phyloP scores from a whole-genome alignment of 2,888 invertebrate genomes.

The Drosophila yooni region DNA sequence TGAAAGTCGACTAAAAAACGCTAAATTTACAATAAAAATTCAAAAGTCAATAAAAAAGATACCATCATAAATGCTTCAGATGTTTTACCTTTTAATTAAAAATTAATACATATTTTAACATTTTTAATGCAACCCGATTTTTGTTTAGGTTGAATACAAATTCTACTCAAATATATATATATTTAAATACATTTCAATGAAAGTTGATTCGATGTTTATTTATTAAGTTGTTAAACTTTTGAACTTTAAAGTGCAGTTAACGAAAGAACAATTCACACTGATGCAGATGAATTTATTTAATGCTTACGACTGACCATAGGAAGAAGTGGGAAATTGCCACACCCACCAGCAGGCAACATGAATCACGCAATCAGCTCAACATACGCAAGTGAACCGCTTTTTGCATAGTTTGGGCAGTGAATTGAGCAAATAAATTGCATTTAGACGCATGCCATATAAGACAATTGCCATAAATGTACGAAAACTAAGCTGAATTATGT shows the following conservation, averaged over 20 bases:
- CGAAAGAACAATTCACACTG: slow-evolving; percentile 5
- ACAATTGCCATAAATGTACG: slow-evolving; percentile 66
- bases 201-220: slow-evolving; percentile 8
- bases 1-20: not conserved
- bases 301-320: not conserved
- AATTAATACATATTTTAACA: slow-evolving; percentile 8
- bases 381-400: slow-evolving; percentile 20
- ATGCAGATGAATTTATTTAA: slow-evolving; percentile 12
- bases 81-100: slow-evolving; percentile 13
- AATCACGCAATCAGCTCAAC: slow-evolving; percentile 50
- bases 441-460: slow-evolving; percentile 51
- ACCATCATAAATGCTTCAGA: slow-evolving; percentile 8
- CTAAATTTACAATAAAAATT: not conserved
- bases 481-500: slow-evolving; percentile 70
- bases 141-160: slow-evolving; percentile 4
- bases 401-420: slow-evolving; percentile 36
- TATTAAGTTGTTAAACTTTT: not conserved
- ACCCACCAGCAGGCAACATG: slow-evolving; percentile 36
- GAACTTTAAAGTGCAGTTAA: slow-evolving; percentile 14
- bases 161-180: not conserved
- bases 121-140: not conserved
- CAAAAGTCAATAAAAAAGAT: slow-evolving; percentile 5
- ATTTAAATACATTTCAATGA: not conserved
- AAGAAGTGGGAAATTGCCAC: slow-evolving; percentile 43
- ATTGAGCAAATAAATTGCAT: slow-evolving; percentile 68